A percentile compares a stretch with the other conserved stretches of the same genome.
phyloP scores from a whole-genome alignment of 2,113 vertebrate species.

The Apteryx owenii region DNA sequence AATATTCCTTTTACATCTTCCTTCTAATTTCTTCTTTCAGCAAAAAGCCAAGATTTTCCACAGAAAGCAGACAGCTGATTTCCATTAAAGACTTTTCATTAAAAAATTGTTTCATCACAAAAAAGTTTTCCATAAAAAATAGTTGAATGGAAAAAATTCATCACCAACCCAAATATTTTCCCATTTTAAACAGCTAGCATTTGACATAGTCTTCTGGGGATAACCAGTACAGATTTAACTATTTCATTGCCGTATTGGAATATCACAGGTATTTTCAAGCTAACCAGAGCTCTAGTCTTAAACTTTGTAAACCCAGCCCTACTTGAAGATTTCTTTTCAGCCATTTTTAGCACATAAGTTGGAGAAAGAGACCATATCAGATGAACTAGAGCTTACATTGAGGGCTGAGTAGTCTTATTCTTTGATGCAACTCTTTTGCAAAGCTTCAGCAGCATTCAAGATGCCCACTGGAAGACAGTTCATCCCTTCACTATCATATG shows the following conservation, averaged over 20 bases:
- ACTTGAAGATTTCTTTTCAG: not conserved
- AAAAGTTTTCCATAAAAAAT: slow-evolving; percentile 4
- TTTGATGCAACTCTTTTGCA: not conserved
- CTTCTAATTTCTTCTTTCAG: not conserved
- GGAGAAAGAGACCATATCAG: not conserved
- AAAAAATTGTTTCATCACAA: not conserved
- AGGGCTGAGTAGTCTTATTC: not conserved
- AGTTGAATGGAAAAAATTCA: slow-evolving; percentile 28
- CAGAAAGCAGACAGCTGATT: not conserved
- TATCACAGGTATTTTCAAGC: not conserved
- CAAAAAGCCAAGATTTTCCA: not conserved
- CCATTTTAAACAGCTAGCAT: not conserved
- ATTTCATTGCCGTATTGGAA: not conserved
- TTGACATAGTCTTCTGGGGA: slow-evolving; percentile 2
- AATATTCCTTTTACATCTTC: not conserved
- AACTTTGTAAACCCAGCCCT: not conserved
- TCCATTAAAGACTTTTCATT: not conserved
- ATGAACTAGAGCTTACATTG: not conserved
- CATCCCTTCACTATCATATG: not conserved
- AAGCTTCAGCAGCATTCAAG: not conserved
- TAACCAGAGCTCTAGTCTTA: not conserved
- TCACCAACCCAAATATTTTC: slow-evolving; percentile 11
- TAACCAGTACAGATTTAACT: not conserved
- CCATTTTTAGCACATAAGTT: not conserved
- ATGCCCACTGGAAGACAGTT: not conserved